Evolutionary conservation across 2,797 vertebrate genomes (phyloP).

Genomic region (Enteromius trimaculatus): DNA sequence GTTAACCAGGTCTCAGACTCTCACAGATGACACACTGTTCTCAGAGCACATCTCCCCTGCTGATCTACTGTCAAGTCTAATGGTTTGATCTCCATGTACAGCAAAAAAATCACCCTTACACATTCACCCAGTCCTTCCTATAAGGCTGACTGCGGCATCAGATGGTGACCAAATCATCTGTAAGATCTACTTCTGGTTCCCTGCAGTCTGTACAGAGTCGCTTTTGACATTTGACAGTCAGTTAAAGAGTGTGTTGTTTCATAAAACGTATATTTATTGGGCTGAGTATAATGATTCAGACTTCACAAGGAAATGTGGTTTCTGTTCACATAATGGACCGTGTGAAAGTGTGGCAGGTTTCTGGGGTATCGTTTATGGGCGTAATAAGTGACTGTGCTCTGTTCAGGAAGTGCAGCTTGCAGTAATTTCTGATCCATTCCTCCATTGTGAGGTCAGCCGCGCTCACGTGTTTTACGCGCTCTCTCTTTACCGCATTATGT

Average conservation of each 20-base stretch:
- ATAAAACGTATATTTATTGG: conserved; percentile 24
- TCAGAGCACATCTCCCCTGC: neutral
- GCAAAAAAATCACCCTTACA: conserved; percentile 3
- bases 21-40: neutral
- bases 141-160: neutral
- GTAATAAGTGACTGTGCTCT: conserved; percentile 41
- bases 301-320: conserved; percentile 31
- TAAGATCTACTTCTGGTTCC: neutral
- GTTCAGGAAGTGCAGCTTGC: conserved; percentile 51
- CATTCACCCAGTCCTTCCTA: conserved; percentile 3
- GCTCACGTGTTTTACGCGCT: conserved; percentile 54
- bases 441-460: conserved; percentile 64
- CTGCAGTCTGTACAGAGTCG: neutral
- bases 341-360: conserved; percentile 38
- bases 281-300: conserved; percentile 27
- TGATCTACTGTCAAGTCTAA: conserved; percentile 12
- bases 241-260: conserved; percentile 21
- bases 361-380: conserved; percentile 38
- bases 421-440: conserved; percentile 64
- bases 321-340: conserved; percentile 30
- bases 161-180: conserved; percentile 20
- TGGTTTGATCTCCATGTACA: conserved; percentile 8
- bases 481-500: conserved; percentile 63
- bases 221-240: conserved; percentile 27
- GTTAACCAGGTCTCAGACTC: neutral